Base-by-base conservation (phyloP, 1,140 invertebrate genomes). In the Anadara kagoshimensis region DNA sequence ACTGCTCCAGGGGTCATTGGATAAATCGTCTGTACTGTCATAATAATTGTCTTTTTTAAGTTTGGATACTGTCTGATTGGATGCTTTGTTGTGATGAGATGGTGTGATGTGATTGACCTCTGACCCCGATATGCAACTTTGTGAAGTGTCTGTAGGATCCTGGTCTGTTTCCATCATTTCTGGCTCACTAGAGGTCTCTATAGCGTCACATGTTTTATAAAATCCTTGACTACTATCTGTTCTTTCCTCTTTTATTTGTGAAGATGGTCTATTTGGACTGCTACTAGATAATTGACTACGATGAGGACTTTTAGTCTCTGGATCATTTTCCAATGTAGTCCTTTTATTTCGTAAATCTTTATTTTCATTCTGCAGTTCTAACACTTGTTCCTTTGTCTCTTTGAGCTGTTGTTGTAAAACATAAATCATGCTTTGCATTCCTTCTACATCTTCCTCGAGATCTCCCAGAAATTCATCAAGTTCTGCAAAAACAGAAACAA, bases 341-440 rank as follows among this genome's bases (percentile, higher is more conserved):
- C 51, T 47, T 49, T 67, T 57, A 20, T 61, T 63, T 53, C 20
- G 59, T 22, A 76, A 64, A 36, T 36, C 29, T 36, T 36, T 36
- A 62, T 86, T 85, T 57, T 87, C 85, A 51, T 80, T 79, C 73
- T 86, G 80, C 16, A 85, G 64, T 29, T 77, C 61, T 24, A 73
- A 67, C 24, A 86, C 74, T 61, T 85, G 81, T 61, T 88, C 87
- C 54, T 84, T 84, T 18, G 86, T 71, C 54, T 89, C 87, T 58
- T 86, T 85, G 5, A 98, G 87, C 87, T 98, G 96, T 86, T 97
- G 95, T 85, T 98, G 97, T 63, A 98, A 91, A 89, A 95, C 95
- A 85, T 96, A 93, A 81, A 99, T 97, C 67, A 97, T 98, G 84
- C 95, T 96, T 90, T 98, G 97, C 96, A 99, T 97, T 7, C 97